phyloP scores from a whole-genome alignment of 2,113 vertebrate species.

The Sprattus sprattus region DNA sequence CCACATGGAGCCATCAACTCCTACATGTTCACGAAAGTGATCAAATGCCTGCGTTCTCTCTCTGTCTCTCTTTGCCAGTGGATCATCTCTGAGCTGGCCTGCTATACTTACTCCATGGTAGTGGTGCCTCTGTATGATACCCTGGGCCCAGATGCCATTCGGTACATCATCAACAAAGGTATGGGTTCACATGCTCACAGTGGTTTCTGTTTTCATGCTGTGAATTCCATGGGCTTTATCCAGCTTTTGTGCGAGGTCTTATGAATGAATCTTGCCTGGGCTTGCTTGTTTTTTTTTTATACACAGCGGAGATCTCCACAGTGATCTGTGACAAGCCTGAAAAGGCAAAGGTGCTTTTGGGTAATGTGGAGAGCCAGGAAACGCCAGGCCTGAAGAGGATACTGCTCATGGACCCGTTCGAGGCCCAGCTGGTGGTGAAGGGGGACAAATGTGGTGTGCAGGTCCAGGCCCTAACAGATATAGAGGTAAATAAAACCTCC shows the following conservation, averaged over 20 bases:
- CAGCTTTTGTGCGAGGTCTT: conserved; percentile 16
- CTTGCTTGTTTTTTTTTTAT: conserved; percentile 47
- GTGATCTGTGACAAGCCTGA: conserved; percentile 92
- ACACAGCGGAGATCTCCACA: conserved; percentile 92
- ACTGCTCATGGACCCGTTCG: conserved; percentile 89
- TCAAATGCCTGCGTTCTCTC: background rate
- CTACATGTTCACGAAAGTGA: background rate
- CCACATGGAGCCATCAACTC: background rate
- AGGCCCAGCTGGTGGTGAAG: conserved; percentile 73
- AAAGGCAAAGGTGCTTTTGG: conserved; percentile 85
- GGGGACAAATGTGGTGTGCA: conserved; percentile 78
- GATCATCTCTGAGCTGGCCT: conserved; percentile 96
- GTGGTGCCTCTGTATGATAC: conserved; percentile 96
- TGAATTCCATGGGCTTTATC: background rate
- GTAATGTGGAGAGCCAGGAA: conserved; percentile 83
- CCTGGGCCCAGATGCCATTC: conserved; percentile 88
- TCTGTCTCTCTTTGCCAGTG: conserved; percentile 71
- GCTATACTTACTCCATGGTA: conserved; percentile 98
- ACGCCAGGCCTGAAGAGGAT: conserved; percentile 81
- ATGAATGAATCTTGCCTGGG: too few relatives aligned
- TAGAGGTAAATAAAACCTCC: conserved; percentile 75
- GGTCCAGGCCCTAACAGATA: conserved; percentile 81
- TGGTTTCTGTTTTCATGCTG: background rate
- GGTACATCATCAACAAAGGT: conserved; percentile 96
- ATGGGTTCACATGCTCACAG: conserved; percentile 41